Conservation (phyloP, 2,888 invertebrate genomes). For the Thereva nobilitata region DNA sequence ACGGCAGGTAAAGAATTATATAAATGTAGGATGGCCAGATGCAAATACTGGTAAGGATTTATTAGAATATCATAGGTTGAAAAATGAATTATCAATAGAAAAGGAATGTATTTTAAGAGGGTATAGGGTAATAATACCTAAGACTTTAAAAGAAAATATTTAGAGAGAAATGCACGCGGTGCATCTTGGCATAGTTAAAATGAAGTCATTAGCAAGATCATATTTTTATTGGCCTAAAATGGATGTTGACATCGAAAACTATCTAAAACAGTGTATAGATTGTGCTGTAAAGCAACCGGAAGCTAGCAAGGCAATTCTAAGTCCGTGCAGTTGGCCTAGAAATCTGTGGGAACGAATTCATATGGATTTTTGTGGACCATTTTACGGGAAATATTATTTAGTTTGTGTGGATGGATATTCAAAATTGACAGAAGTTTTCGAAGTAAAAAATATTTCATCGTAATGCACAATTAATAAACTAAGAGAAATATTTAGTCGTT, state of each 20-base stretch:
- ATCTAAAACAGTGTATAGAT: neutral
- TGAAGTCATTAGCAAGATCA: conserved; percentile 36
- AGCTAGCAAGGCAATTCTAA: conserved; percentile 8
- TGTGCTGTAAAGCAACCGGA: neutral
- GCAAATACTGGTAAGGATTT: neutral
- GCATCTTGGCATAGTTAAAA: conserved; percentile 24
- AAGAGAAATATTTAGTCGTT: conserved; percentile 42
- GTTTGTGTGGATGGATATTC: neutral
- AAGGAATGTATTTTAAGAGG: conserved; percentile 36
- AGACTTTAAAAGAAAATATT: neutral
- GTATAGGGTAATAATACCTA: conserved; percentile 34
- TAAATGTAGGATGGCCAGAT: neutral
- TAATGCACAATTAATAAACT: conserved; percentile 34
- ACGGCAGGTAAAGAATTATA: neutral
- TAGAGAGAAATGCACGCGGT: neutral
- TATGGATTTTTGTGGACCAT: conserved; percentile 33
- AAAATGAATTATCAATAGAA: conserved; percentile 40
- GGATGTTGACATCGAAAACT: conserved; percentile 41
- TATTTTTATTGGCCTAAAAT: conserved; percentile 42
- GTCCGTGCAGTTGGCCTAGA: conserved; percentile 31
- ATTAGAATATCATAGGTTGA: neutral
- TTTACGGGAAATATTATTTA: conserved; percentile 2
- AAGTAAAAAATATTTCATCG: conserved; percentile 27
- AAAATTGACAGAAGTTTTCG: neutral
- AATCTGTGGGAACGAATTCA: conserved; percentile 41